Conservation (phyloP, 2,888 invertebrate genomes). For the Invenusta paracnida region DNA sequence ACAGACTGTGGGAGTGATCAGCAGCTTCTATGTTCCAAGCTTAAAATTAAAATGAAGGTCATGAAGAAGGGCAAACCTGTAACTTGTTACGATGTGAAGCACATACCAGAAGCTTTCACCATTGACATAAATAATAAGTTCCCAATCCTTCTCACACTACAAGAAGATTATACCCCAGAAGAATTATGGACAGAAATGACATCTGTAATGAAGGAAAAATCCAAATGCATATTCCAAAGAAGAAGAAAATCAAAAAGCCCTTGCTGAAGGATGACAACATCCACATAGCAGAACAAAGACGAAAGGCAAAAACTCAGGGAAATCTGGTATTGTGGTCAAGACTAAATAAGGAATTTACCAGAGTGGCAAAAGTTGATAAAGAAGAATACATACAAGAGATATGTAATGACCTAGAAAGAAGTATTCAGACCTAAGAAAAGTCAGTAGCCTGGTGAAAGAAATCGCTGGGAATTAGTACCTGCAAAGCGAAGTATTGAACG, state of each 20-base stretch:
- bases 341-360: not conserved
- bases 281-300: not conserved
- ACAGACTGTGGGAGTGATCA: not conserved
- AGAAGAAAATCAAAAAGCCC: not conserved
- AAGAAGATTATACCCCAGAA: not conserved
- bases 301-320: not conserved
- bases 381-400: too few relatives aligned
- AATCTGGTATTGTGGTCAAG: not conserved
- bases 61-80: not conserved
- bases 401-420: too few relatives aligned
- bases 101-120: not conserved
- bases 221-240: not conserved
- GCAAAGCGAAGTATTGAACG: too few relatives aligned
- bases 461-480: too few relatives aligned
- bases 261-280: not conserved
- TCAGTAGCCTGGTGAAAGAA: too few relatives aligned
- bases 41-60: not conserved
- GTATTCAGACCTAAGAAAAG: too few relatives aligned
- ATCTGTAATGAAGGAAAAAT: not conserved
- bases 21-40: not conserved
- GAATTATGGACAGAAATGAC: not conserved
- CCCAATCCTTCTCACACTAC: not conserved
- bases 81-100: not conserved
- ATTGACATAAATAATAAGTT: not conserved
- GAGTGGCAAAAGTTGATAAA: not conserved